Evolutionary conservation across 2,113 vertebrate genomes (phyloP).

Genomic region (Oceanites oceanicus): DNA sequence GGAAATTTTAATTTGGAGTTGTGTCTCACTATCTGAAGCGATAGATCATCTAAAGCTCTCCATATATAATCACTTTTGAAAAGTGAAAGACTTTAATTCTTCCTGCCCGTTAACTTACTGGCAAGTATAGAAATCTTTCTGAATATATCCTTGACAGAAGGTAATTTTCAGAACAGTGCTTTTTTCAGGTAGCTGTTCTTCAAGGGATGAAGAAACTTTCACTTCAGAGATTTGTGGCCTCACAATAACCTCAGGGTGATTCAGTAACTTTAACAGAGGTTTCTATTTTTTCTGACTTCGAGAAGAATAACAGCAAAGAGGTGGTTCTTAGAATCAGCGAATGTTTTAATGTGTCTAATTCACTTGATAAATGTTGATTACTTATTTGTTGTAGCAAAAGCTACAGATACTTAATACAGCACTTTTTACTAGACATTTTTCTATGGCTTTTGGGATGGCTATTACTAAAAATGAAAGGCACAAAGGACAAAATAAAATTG

Average conservation of each 20-base stretch:
- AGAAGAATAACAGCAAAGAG: background rate
- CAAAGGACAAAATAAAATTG: background rate
- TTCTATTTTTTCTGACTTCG: background rate
- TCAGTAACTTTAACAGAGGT: background rate
- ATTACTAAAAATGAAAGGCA: background rate
- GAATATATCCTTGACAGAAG: background rate
- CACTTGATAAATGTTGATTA: background rate
- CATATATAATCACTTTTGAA: background rate
- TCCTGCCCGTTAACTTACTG: background rate
- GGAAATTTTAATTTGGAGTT: background rate
- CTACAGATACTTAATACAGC: background rate
- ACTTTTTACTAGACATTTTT: background rate
- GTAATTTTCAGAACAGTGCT: background rate
- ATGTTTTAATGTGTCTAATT: background rate
- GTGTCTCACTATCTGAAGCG: background rate
- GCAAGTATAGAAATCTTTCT: background rate
- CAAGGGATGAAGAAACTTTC: background rate
- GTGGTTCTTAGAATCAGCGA: background rate
- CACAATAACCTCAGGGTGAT: background rate
- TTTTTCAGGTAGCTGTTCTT: background rate
- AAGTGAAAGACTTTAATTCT: background rate
- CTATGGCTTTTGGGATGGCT: background rate
- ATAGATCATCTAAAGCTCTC: background rate
- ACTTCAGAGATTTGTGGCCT: constrained; percentile 5
- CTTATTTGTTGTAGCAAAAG: background rate